Evolutionary conservation across 2,888 invertebrate species (phyloP), one percentile per base, ranked within the genome.

Genomic region (Molorchus minor): DNA sequence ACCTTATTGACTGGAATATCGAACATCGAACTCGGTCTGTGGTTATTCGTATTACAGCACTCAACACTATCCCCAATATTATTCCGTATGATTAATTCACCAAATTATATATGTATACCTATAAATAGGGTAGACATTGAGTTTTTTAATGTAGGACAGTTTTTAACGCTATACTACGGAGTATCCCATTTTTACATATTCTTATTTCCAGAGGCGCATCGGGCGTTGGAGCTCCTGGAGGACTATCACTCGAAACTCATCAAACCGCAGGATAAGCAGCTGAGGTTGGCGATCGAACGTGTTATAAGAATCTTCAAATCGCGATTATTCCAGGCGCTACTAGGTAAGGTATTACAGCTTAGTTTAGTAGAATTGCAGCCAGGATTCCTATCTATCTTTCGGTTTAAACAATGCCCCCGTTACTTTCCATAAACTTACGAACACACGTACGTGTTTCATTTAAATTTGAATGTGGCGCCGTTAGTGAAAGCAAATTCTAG

Each of bases 251-350:
- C 93, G 71, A 94, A 96, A 82, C 85, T 99, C 77, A 92, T 90
- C 71, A 92, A 92, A 81, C 93, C 97, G 54, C 94, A 96, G 80
- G 98, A 99, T 83, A 91, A 94, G 77, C 96, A 97, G 79, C 87
- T 99, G 71, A 89, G 96, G 71, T 88, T 93, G 74, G 97, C 97
- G 71, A 97, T 99, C 80, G 98, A 99, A 83, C 88, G 97, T 73
- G 96, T 99, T 79, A 98, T 99, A 82, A 88, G 95, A 76, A 96
- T 98, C 83, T 98, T 99, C 86, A 98, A 99, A 84, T 97, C 96
- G 74, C 87, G 96, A 64, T 89, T 99, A 65, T 99, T 99, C 84
- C 97, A 98, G 84, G 98, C 98, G 69, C 85, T 99, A 71, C 86
- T 99, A 83, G 98, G 98, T 98, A 84, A 88, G 90, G n/a, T 20